Base-by-base conservation (phyloP, 2,888 invertebrate genomes). In the Koerneria pararmatus region DNA sequence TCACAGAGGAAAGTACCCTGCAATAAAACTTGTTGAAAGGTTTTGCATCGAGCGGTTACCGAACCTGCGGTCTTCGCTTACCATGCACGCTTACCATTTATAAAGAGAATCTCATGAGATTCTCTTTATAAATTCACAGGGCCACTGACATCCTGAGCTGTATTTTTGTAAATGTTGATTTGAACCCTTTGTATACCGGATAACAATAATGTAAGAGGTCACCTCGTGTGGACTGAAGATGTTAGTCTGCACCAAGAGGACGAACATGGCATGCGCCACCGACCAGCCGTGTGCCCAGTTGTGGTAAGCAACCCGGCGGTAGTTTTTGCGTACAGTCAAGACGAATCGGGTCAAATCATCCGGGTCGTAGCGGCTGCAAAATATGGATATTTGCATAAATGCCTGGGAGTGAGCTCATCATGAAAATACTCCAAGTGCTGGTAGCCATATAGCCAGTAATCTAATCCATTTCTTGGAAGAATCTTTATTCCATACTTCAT, bases 241-340 rank as follows among this genome's bases (percentile, higher is more conserved):
- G 4, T 79, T 68, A 5, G 71, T 78, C 8, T 66, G 69, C 27
- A 70, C 66, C 15, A 82, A 65, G n/a, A 80, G 73, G 37, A 81
- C 81, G 58, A 81, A 81, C 88, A 91, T 91, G 24, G 90, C 88
- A 78, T 92, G 91, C 1, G 91, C 91, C 0, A 92, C 92, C 0
- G 91, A 89, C 87, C 91, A 92, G 0, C 91, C 92, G 80, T 92
- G 92, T 31, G 89, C 89, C 89, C 91, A 92, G 83, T 92, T 92
- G 83, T 92, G 92, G 82, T 92, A 92, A 0, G 91, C 74, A 1
- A 75, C 75, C 46, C 88, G 86, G 8, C 92, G 86, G 82, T 92
- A 92, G 85, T 92, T 92, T 84, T 91, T 92, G 80, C 89, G 88
- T 2, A 92, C 91, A 0, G 91, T 92, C 74, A 92, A 83, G 1